A percentile compares a stretch with the other conserved stretches of the same genome.
Evolutionary conservation across 2,797 vertebrate genomes (phyloP).

Genomic region (Phoxinus dragarum): DNA sequence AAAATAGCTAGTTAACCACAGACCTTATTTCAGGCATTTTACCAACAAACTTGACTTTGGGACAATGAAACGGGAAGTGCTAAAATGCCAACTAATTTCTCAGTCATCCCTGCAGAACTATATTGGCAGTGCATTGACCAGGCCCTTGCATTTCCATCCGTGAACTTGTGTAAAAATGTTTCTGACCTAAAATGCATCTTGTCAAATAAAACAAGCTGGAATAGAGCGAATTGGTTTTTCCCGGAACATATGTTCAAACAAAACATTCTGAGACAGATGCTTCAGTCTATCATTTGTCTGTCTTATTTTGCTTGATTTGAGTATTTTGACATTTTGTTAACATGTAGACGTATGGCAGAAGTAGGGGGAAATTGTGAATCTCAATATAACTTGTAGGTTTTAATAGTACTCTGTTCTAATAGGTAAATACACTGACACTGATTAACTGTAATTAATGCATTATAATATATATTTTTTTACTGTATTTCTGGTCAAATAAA

Average conservation of each 20-base stretch:
- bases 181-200: not conserved
- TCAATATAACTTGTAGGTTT: constrained; percentile 3
- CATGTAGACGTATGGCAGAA: constrained; percentile 15
- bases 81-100: not conserved
- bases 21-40: not conserved
- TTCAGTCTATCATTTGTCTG: constrained; percentile 8
- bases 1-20: not conserved
- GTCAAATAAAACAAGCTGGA: not conserved
- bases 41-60: not conserved
- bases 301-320: constrained; percentile 1
- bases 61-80: not conserved
- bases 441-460: not conserved
- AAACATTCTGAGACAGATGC: constrained; percentile 24
- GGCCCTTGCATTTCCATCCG: not conserved
- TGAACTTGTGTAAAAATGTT: not conserved
- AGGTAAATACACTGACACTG: not conserved
- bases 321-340: constrained; percentile 43
- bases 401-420: not conserved
- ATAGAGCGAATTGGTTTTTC: not conserved
- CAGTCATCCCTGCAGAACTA: not conserved
- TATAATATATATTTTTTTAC: not conserved
- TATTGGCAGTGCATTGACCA: not conserved
- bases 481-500: not conserved
- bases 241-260: not conserved
- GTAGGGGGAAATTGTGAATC: not conserved